Evolutionary conservation across 2,888 invertebrate species (phyloP).

Genomic region (Eutolmus rufibarbis): DNA sequence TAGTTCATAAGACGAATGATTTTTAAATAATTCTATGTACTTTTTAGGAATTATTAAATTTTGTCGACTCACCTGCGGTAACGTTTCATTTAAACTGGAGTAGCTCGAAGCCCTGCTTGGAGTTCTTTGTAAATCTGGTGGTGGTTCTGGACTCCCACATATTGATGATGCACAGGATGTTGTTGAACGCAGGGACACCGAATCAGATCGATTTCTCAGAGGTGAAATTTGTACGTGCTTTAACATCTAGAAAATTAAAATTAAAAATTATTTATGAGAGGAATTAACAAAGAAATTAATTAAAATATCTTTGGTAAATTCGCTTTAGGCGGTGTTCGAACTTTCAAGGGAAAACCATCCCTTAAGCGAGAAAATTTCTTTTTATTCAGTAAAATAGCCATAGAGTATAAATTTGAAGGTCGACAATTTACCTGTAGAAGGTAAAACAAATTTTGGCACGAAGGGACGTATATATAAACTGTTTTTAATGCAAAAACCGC

Average conservation of each 20-base stretch:
- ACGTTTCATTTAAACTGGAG: slow-evolving; percentile 68
- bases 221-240: slow-evolving; percentile 92
- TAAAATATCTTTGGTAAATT: neutral
- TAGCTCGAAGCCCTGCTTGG: slow-evolving; percentile 75
- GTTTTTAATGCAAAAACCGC: too few relatives aligned
- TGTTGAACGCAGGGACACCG: slow-evolving; percentile 78
- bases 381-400: too few relatives aligned
- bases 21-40: neutral
- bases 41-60: neutral
- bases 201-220: slow-evolving; percentile 83
- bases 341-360: too few relatives aligned
- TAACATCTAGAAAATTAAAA: slow-evolving; percentile 72
- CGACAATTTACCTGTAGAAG: too few relatives aligned
- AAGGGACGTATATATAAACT: too few relatives aligned
- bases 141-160: slow-evolving; percentile 73
- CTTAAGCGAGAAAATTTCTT: too few relatives aligned
- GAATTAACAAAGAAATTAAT: neutral
- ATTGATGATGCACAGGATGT: slow-evolving; percentile 71
- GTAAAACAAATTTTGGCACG: too few relatives aligned
- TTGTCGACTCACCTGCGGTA: slow-evolving; percentile 61
- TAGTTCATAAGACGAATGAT: neutral
- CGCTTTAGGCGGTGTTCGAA: too few relatives aligned
- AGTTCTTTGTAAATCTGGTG: slow-evolving; percentile 66
- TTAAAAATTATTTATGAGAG: neutral
- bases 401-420: too few relatives aligned